These are phyloP conservation scores for Epinotia ramella DNA, from an alignment of 2,888 invertebrate genomes.

Conservation along the genomic window DNA sequence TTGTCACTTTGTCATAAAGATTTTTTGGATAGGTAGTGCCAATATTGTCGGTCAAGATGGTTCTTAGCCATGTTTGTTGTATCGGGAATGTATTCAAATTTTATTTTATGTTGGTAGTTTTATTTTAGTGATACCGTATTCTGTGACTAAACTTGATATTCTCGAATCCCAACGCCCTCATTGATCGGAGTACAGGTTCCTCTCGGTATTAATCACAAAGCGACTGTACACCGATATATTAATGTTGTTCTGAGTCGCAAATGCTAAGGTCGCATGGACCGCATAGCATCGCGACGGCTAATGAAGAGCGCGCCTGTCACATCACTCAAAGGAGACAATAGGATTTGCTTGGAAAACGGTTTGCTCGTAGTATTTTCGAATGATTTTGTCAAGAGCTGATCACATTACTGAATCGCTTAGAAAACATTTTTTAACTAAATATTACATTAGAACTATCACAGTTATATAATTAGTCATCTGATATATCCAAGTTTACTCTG, in stretches of 20 bases:
- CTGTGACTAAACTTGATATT: background rate
- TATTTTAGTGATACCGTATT: too few relatives aligned
- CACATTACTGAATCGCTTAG: background rate
- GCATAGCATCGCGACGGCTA: slow-evolving; percentile 67
- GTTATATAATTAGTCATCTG: background rate
- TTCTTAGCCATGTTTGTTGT: too few relatives aligned
- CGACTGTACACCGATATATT: slow-evolving; percentile 48
- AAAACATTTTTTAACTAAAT: background rate
- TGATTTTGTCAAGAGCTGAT: background rate
- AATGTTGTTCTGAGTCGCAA: slow-evolving; percentile 50
- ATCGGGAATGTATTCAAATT: too few relatives aligned
- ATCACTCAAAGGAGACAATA: slow-evolving; percentile 45
- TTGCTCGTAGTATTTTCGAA: background rate
- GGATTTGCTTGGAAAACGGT: background rate
- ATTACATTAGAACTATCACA: background rate
- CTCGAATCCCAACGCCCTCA: background rate
- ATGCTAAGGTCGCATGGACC: slow-evolving; percentile 74
- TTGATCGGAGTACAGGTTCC: slow-evolving; percentile 9
- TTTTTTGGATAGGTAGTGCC: too few relatives aligned
- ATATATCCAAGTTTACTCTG: too few relatives aligned
- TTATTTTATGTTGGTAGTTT: background rate
- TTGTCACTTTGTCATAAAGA: too few relatives aligned
- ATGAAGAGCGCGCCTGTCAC: slow-evolving; percentile 58
- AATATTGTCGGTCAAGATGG: too few relatives aligned
- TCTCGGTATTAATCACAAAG: slow-evolving; percentile 53